A percentile compares a stretch with the other conserved stretches of the same genome.
phyloP scores from a whole-genome alignment of 2,113 vertebrate species.

The Silurus meridionalis region DNA sequence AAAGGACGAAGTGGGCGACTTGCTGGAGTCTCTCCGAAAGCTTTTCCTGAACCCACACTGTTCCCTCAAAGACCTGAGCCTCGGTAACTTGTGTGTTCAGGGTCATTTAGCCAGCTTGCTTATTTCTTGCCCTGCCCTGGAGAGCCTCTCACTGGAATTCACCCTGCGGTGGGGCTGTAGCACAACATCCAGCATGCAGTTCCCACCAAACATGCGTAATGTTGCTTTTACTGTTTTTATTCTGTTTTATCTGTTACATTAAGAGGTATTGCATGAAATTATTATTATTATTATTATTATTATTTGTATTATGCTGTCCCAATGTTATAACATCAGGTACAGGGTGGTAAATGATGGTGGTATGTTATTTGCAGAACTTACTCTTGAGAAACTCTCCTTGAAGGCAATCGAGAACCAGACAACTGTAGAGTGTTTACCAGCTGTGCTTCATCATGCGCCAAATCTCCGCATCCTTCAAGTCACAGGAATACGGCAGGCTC shows the following conservation, averaged over 20 bases:
- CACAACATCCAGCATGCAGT: neutral
- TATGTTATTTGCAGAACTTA: conserved; percentile 68
- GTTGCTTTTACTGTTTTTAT: neutral
- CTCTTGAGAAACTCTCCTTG: conserved; percentile 78
- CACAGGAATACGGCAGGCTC: conserved; percentile 71
- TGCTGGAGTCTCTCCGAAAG: conserved; percentile 48
- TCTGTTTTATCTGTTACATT: neutral
- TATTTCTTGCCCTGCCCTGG: conserved; percentile 36
- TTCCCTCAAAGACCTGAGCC: conserved; percentile 42
- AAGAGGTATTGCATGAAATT: neutral
- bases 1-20: conserved; percentile 32
- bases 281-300: neutral
- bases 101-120: conserved; percentile 34
- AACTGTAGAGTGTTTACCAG: conserved; percentile 64
- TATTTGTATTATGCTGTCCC: no score
- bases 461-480: conserved; percentile 76
- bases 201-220: conserved; percentile 22
- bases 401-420: conserved; percentile 76
- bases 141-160: conserved; percentile 43
- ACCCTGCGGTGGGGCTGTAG: conserved; percentile 20
- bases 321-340: neutral
- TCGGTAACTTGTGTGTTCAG: conserved; percentile 35
- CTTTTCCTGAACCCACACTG: conserved; percentile 46
- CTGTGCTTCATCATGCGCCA: conserved; percentile 72
- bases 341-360: neutral